Percentiles rank a stretch among this genome's conserved stretches.
Conservation (phyloP, 2,797 vertebrate species). For the Karalla daura region DNA sequence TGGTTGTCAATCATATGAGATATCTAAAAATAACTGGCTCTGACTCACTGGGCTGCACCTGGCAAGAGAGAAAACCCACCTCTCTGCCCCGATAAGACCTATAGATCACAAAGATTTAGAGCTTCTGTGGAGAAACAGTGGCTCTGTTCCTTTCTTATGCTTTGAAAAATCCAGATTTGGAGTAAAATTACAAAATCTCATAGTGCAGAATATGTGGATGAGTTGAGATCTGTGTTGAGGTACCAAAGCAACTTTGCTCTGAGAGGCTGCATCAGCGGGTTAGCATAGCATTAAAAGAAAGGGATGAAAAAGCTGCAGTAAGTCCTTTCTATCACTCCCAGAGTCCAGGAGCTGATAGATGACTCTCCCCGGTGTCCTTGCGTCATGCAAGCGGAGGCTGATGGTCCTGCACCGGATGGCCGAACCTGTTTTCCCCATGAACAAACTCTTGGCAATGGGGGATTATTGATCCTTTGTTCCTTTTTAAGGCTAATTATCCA, state of each 20-base stretch:
- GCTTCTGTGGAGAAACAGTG: too few relatives aligned
- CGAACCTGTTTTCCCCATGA: constrained; percentile 62
- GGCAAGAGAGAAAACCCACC: background rate
- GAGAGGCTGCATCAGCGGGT: constrained; percentile 23
- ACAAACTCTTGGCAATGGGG: constrained; percentile 61
- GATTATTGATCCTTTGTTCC: constrained; percentile 80
- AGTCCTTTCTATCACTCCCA: constrained; percentile 29
- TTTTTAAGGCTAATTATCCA: constrained; percentile 84
- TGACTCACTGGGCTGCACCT: background rate
- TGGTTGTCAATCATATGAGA: constrained; percentile 10
- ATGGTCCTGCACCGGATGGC: constrained; percentile 41
- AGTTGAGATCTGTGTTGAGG: too few relatives aligned
- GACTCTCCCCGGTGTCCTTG: constrained; percentile 36
- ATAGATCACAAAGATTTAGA: background rate
- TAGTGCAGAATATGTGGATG: constrained; percentile 2
- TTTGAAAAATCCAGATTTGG: too few relatives aligned
- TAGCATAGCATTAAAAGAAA: constrained; percentile 15
- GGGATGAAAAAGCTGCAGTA: constrained; percentile 17
- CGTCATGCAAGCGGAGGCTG: constrained; percentile 40
- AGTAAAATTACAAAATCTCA: constrained; percentile 7
- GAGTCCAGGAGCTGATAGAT: constrained; percentile 52
- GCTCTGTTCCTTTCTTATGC: too few relatives aligned
- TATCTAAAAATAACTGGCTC: constrained; percentile 8
- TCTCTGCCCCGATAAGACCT: background rate
- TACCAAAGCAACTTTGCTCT: constrained; percentile 14